Percentiles rank a stretch among this genome's conserved stretches.
Conservation (phyloP, 2,113 vertebrate genomes). For the Varanus salvator region DNA sequence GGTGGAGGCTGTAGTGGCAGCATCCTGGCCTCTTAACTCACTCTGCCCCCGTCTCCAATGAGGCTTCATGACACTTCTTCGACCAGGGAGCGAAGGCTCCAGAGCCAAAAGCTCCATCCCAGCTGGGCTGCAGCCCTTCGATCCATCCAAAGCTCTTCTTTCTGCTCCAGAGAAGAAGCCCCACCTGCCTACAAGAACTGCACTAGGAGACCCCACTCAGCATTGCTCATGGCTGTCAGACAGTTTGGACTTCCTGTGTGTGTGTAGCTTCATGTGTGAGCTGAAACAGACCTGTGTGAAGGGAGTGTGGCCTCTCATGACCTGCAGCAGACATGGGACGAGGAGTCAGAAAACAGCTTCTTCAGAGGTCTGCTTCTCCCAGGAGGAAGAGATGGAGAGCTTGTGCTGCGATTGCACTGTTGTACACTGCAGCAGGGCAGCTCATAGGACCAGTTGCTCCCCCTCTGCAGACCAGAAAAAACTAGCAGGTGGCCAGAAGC, state of each 20-base stretch:
- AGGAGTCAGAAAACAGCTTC: too few relatives aligned
- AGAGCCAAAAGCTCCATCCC: not conserved
- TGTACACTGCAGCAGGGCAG: not conserved
- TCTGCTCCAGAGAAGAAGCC: not conserved
- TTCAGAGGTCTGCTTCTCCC: not conserved
- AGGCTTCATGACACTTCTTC: not conserved
- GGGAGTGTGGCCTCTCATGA: not conserved
- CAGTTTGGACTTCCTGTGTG: not conserved
- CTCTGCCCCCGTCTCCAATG: not conserved
- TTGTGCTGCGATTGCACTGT: too few relatives aligned
- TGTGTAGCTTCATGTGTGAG: too few relatives aligned
- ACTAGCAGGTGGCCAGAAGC: not conserved
- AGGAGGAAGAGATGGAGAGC: not conserved
- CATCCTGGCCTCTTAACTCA: not conserved
- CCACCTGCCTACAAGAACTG: not conserved
- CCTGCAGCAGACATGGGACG: not conserved
- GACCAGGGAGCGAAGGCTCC: not conserved
- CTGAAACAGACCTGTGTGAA: too few relatives aligned
- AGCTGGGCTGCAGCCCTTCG: too few relatives aligned
- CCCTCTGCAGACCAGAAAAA: too few relatives aligned
- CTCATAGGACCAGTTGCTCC: too few relatives aligned
- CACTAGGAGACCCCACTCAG: not conserved
- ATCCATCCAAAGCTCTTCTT: too few relatives aligned
- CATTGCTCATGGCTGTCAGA: not conserved
- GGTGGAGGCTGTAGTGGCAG: not conserved